These are phyloP conservation scores for Chaetophractus vellerosus DNA, from an alignment of 2,797 vertebrate species.

Conservation along the genomic window DNA sequence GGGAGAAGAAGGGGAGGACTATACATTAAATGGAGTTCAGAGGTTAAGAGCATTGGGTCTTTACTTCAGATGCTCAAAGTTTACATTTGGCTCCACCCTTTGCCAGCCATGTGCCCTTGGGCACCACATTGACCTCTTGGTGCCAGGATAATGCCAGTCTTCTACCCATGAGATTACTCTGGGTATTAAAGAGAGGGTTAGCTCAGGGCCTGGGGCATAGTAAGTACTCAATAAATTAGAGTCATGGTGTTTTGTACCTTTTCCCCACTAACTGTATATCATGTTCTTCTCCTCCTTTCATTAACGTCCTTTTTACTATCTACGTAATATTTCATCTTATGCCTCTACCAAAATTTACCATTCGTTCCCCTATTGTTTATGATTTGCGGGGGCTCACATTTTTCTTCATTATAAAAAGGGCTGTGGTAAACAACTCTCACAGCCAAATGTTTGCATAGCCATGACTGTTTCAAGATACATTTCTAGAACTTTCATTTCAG, in stretches of 20 bases:
- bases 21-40: background rate
- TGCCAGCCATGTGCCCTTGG: background rate
- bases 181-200: background rate
- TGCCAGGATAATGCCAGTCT: too few relatives aligned
- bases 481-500: constrained; percentile 33
- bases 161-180: too few relatives aligned
- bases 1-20: background rate
- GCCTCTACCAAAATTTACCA: background rate
- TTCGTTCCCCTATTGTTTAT: background rate
- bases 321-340: background rate
- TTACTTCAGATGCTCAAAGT: background rate
- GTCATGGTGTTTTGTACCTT: background rate
- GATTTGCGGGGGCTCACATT: background rate
- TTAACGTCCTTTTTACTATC: constrained; percentile 21
- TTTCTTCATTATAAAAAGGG: background rate
- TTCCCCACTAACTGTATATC: background rate
- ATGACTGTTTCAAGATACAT: background rate
- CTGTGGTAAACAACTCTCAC: background rate
- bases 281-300: background rate
- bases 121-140: background rate
- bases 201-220: background rate
- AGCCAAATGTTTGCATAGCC: background rate
- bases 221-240: background rate
- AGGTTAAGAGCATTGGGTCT: background rate
- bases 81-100: background rate